phyloP scores from a whole-genome alignment of 1,140 invertebrate species.

The Pectinophora gossypiella region DNA sequence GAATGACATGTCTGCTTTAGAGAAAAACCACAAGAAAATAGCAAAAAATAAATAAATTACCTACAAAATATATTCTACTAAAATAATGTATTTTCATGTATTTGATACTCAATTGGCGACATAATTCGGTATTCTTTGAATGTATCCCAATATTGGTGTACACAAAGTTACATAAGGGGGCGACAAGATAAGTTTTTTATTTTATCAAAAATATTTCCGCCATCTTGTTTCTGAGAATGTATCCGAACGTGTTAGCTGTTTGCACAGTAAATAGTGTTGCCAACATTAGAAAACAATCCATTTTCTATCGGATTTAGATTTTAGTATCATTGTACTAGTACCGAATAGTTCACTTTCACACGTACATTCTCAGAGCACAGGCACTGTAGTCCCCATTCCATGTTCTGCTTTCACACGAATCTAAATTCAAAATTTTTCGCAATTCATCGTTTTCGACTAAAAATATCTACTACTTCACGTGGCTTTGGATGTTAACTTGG shows the following conservation, averaged over 20 bases:
- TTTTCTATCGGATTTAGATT: too few species aligned
- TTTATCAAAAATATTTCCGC: neutral
- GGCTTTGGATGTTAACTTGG: neutral
- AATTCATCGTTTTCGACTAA: neutral
- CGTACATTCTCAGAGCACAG: neutral
- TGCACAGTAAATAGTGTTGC: too few species aligned
- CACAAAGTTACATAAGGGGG: neutral
- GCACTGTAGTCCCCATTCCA: neutral
- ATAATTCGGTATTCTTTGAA: neutral
- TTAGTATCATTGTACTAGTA: too few species aligned
- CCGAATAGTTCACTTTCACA: constrained; percentile 6
- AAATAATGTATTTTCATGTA: too few species aligned
- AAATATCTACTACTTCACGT: neutral
- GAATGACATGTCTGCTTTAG: too few species aligned
- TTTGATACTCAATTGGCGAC: too few species aligned
- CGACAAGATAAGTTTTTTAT: neutral
- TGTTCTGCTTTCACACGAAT: constrained; percentile 10
- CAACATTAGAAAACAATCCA: too few species aligned
- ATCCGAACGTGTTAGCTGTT: too few species aligned
- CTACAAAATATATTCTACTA: too few species aligned
- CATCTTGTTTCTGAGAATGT: neutral
- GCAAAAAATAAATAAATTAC: too few species aligned
- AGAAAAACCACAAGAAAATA: too few species aligned
- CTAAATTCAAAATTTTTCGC: constrained; percentile 35
- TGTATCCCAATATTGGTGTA: neutral